Base-by-base conservation (phyloP, 1,140 invertebrate species). In the Brachystomella parvula region DNA sequence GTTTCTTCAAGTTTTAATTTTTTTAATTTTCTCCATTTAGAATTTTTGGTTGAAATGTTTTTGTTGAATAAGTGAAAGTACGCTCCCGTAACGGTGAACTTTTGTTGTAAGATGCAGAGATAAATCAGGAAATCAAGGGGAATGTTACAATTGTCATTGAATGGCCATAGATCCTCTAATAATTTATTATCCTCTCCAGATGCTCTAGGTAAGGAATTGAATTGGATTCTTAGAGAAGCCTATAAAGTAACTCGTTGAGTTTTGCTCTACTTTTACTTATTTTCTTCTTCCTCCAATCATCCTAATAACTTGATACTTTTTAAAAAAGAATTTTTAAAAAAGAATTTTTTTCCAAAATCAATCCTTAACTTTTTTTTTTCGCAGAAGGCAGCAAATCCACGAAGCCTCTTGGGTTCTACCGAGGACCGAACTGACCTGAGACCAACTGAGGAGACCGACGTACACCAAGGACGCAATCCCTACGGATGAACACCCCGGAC, bases 201-300 rank as follows among this genome's bases (percentile, higher is more conserved):
- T 53, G 3, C 49, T 53, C 12, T 53, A 53, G 49, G 49, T 53
- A 53, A 53, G n/a, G n/a, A n/a, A 53, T 53, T 53, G 49, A 53
- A 53, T 53, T 53, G 49, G 49, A 53, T 53, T 53, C n/a, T n/a
- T 53, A 6, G 49, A 17, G 12, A 53, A 53, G 49, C 12, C 9
- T 6, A 53, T 6, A 53, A 24, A 53, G 24, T 6, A 53, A 53
- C 12, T 53, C 49, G 12, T 53, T 53, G 49, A 53, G 12, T 24
- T 53, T 53, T 53, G 49, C 15, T 53, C 49, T 53, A 53, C 49
- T 53, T 53, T n/a, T n/a, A n/a, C n/a, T n/a, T n/a, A n/a, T n/a
- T n/a, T n/a, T n/a, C n/a, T n/a, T 53, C 49, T 53, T 24, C 35
- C 35, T 39, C 35, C 35, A 39, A 39, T 39, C 35, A 39, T 39